Evolutionary conservation across 2,888 invertebrate genomes (phyloP), one percentile per base, ranked within the genome.

Genomic region (Drosophila colorata): DNA sequence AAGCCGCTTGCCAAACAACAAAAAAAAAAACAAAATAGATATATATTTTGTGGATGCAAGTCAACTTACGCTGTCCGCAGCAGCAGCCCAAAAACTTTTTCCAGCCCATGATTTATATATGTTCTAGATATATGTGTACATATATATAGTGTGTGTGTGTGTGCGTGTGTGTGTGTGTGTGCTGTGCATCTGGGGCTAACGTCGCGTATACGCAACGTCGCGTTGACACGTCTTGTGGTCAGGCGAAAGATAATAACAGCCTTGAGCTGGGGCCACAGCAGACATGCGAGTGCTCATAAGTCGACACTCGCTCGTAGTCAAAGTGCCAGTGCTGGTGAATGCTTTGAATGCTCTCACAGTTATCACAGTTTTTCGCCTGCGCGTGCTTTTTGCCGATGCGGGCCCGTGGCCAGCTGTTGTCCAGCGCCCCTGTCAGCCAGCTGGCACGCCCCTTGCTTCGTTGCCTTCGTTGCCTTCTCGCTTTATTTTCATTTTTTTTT

Each of bases 211-310:
- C 64, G 65, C 52, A 72, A 69, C 67, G 52, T 40, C 46, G 69
- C 60, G 77, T 79, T 85, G 83, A 87, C 83, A 87, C 83, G 86
- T 87, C 69, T 72, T 83, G 86, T 41, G 83, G 88, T 87, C 82
- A 67, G 65, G 78, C 85, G 64, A 69, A 78, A 85, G 83, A 87
- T 85, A 85, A 85, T 85, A 87, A 81, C 63, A 75, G 52, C 47
- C 61, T 31, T 55, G 56, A 33, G 38, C 31, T 33, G 37, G 20
- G 35, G n/a, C 53, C 60, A 28, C 37, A 56, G 4, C 28, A 33
- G 4, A 13, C 49, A 48, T 8, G 16, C 55, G 25, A 25, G 20
- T n/a, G 49, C 48, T 44, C 58, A 49, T 48, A 56, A 59, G 48
- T 46, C 61, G 59, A 61, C 57, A 65, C 69, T 59, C 46, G 20